Evolutionary conservation across 2,797 vertebrate species (phyloP).

Genomic region (Syngnathus rostellatus): DNA sequence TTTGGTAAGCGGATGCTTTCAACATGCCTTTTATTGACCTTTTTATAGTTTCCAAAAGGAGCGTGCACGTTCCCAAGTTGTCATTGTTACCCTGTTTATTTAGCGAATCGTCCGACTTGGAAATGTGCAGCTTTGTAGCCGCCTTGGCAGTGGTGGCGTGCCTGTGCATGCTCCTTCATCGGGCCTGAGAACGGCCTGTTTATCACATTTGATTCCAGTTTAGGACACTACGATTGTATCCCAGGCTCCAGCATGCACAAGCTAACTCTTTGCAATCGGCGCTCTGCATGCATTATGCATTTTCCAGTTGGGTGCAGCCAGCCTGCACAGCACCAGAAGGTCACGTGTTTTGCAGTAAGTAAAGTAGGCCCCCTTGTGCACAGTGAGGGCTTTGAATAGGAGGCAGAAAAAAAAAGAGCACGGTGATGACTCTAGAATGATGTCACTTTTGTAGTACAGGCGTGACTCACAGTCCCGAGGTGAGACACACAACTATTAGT

Average conservation of each 20-base stretch:
- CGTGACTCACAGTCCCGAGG: slow-evolving; percentile 72
- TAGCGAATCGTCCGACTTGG: background rate
- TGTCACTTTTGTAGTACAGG: slow-evolving; percentile 53
- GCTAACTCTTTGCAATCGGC: slow-evolving; percentile 26
- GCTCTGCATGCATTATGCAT: slow-evolving; percentile 46
- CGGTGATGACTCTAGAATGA: slow-evolving; percentile 66
- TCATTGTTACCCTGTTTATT: background rate
- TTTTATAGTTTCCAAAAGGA: background rate
- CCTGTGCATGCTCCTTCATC: slow-evolving; percentile 17
- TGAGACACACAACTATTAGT: slow-evolving; percentile 53
- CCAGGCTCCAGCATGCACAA: slow-evolving; percentile 4
- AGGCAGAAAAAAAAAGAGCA: slow-evolving; percentile 22
- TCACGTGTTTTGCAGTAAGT: slow-evolving; percentile 64
- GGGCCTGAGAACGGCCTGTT: slow-evolving; percentile 7
- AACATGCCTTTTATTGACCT: background rate
- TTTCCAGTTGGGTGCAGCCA: slow-evolving; percentile 55
- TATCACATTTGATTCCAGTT: background rate
- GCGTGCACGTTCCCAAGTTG: background rate
- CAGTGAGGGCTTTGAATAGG: slow-evolving; percentile 51
- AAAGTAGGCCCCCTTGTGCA: slow-evolving; percentile 54
- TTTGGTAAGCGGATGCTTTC: slow-evolving; percentile 76
- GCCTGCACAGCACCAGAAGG: slow-evolving; percentile 55
- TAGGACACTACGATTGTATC: background rate
- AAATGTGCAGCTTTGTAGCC: slow-evolving; percentile 1
- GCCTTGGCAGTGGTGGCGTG: background rate